Evolutionary conservation across 1,140 invertebrate genomes (phyloP), one percentile per base, ranked within the genome.

Genomic region (Hypothenemus hampei): DNA sequence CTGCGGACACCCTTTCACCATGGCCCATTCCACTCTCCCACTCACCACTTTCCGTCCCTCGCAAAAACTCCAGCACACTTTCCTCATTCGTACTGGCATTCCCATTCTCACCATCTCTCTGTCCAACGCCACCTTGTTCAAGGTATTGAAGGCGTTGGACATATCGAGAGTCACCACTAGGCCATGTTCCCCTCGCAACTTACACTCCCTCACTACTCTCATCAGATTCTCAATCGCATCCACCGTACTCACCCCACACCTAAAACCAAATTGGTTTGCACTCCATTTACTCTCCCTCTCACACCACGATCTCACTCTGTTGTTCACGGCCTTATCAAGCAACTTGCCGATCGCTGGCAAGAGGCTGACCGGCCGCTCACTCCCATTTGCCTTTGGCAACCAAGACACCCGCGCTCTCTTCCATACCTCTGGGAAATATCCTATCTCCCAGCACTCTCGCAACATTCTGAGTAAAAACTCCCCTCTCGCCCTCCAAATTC

Each of bases 1-100:
- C 43, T 67, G 59, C 7, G 60, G 62, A 23, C 65, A 65, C 7
- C 65, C 65, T 36, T n/a, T n/a, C 41, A 54, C 4, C 52, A 11
- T n/a, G n/a, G n/a, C n/a, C n/a, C n/a, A n/a, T n/a, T n/a, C n/a
- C n/a, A 59, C 36, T 8, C 10, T 31, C 36, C 53, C 49, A 4
- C 39, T 36, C 2, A n/a, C 51, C 15, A 60, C 48, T 11, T 43
- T 44, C 18, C 50, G 46, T 13, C 59, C 21, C 1, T 19, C 7
- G 2, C 58, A 11, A 29, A 61, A 61, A 10, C 46, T 45, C n/a
- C 13, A 18, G 4, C 16, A 15, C 3, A 59, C 23, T n/a, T 18
- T n/a, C 10, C 3, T n/a, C 5, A 47, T 29, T 1, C 13, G 31
- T 18, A 13, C 13, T 10, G 23, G 19, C 6, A 29, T 19, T 33